Evolutionary conservation across 2,888 invertebrate genomes (phyloP), one percentile per base, ranked within the genome.

Genomic region (Myathropa florea): DNA sequence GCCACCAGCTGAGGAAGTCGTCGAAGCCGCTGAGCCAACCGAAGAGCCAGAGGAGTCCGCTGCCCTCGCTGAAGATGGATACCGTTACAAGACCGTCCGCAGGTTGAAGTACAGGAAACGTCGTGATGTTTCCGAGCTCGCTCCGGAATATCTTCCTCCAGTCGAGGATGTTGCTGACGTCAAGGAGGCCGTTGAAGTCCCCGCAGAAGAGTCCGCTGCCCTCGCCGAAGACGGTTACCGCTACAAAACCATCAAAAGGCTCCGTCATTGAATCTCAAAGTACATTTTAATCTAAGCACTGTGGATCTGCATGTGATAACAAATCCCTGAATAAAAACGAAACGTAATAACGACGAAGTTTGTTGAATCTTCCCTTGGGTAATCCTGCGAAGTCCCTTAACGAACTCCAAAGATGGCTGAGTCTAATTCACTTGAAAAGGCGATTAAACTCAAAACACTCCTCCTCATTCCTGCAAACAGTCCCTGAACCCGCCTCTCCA

Each of bases 121-220:
- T 55, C 72, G 73, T 57, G 73, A 75, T 36, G 64, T 75, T n/a
- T 75, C 63, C 0, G 73, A 75, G 70, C 18, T 68, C 21, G 88
- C 88, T 70, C 88, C 87, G 4, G 89, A 90, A 1, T 90, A 90
- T 53, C 75, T 90, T 60, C 89, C 90, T 2, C 88, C 90, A 0
- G n/a, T 85, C 9, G 89, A 89, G 0, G 88, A 63, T 0, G 71
- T 70, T 0, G 6, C 26, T 3, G 64, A 72, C 53, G 21, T 53
- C n/a, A 46, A 46, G 18, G 88, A 63, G 1, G 65, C 71, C 0
- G 6, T 18, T 9, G 64, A 72, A 63, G 14, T 33, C 2, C 39
- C 18, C 30, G 36, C 53, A 9, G 55, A 73, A 28, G 63, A 64
- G 6, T 36, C 73, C 0, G 36, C 68, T 0, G 68, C 39, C 12